Base-by-base conservation (phyloP, 2,797 vertebrate genomes). In the Crocodylus rhombifer region DNA sequence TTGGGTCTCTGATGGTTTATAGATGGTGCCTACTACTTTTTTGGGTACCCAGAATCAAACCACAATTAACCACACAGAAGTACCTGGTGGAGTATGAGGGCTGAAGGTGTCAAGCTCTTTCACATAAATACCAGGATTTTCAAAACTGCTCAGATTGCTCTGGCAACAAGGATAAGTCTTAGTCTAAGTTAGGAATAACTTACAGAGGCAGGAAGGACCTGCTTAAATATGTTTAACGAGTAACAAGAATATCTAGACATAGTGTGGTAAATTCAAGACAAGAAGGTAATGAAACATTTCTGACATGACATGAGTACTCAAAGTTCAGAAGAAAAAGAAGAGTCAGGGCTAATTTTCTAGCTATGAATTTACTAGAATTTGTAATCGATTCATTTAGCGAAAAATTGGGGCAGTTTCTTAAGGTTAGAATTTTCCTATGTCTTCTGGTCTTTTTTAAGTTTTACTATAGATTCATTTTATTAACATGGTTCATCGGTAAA, bases 231-330 rank as follows among this genome's bases (percentile, higher is more conserved):
- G 57, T n/a, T 6, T 0, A 4, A 17, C 7, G 15, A 61, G 2
- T 7, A 11, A 14, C 0, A 1, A 58, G 14, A 7, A 79, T 2
- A 8, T 7, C 63, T 12, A 25, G 79, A 64, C 67, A 14, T 5
- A 60, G 13, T 57, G 57, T 0, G 0, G 69, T 3, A 25, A 55
- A 17, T 1, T 16, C 26, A 30, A 26, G 33, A n/a, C 18, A 30
- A 56, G 62, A 13, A 74, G 84, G 0, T 0, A 87, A 51, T 3
- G 42, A 28, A 56, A 28, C 30, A 11, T 3, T 14, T 71, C 30
- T 33, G 80, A 14, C 25, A 16, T 2, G 3, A 14, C 21, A 16
- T 2, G 3, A 7, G 5, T 42, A 58, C 77, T 86, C 83, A 67
- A 55, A 57, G 51, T 28, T 11, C 30, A 2, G 5, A 42, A 23